Evolutionary conservation across 64 coral and sea anemone species (phyloP), one percentile per base, ranked within the genome.

Genomic region (Montipora efflorescens): DNA sequence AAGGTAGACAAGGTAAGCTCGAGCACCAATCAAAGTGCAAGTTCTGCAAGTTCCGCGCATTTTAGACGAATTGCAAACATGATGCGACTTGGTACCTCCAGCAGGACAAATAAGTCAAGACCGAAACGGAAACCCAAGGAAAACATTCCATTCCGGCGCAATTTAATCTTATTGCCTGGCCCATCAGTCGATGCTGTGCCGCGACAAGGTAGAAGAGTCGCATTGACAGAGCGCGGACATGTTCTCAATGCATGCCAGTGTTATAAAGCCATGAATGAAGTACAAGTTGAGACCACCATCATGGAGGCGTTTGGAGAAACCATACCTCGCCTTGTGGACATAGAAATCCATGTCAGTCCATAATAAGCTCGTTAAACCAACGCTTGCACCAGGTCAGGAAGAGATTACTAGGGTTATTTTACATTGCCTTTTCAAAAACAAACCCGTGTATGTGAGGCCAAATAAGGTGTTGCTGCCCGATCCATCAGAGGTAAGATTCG

Each of bases 221-320:
- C 76, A 66, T 52, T 90, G 12, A 78, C 59, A 45, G 91, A 79
- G 66, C 82, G 22, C 48, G 91, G 92, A 14, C 92, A 93, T 76
- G 79, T 88, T 14, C 19, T 93, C 12, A 46, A 25, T 28, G 82
- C 92, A 62, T 87, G 82, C 47, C 62, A n/a, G 47, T 93, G 88
- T 49, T 4, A 67, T 47, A 93, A 86, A 4, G 62, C 11, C 7
- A 93, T 88, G 83, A 57, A 74, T 1, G 92, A 93, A 80, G 45
- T 81, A 28, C 28, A 93, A 22, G 92, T 93, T 2, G 53, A 93
- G 12, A 13, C 77, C 51, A 80, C 92, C 13, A 93, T 93, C n/a
- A 64, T 88, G 12, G 92, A 93, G 84, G 92, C 92, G 10, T 93
- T 80, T 58, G 84, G 61, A 20, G 77, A 88, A 2, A 93, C 84